A percentile compares a stretch with the other conserved stretches of the same genome.
These are phyloP conservation scores for Diadegma fenestrale DNA, from an alignment of 2,888 invertebrate species.

Conservation along the genomic window DNA sequence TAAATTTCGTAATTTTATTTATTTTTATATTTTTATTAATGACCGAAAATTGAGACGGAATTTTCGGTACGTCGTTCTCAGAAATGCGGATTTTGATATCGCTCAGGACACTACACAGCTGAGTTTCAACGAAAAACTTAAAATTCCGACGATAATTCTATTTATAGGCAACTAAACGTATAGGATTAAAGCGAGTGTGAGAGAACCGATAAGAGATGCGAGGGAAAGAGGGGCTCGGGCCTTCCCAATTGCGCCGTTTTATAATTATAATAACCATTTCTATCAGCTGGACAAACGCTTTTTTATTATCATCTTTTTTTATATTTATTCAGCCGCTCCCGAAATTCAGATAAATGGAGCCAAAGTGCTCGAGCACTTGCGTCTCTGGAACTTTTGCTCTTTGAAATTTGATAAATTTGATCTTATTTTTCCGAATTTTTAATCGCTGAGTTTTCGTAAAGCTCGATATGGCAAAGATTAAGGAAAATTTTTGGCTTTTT, in stretches of 20 bases:
- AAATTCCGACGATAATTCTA: slow-evolving; percentile 46
- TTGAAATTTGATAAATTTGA: neutral
- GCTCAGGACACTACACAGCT: slow-evolving; percentile 4
- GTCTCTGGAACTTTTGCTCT: neutral
- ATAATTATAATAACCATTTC: slow-evolving; percentile 19
- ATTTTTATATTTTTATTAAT: neutral
- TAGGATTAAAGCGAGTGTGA: slow-evolving; percentile 44
- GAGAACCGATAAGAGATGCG: slow-evolving; percentile 27
- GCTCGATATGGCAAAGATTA: slow-evolving; percentile 29
- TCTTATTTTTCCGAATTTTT: slow-evolving; percentile 13
- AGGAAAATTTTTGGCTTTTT: neutral
- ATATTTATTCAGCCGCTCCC: slow-evolving; percentile 26
- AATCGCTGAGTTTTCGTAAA: neutral
- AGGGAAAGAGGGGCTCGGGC: neutral
- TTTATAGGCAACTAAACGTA: slow-evolving; percentile 52
- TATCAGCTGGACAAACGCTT: slow-evolving; percentile 15
- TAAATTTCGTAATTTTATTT: slow-evolving; percentile 44
- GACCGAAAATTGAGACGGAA: neutral
- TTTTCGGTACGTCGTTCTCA: neutral
- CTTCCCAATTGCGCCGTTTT: slow-evolving; percentile 9
- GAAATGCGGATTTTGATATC: slow-evolving; percentile 17
- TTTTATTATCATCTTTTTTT: slow-evolving; percentile 22
- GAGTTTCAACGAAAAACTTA: slow-evolving; percentile 10
- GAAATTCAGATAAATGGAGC: neutral
- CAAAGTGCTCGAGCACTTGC: neutral